Evolutionary conservation across 2,113 vertebrate genomes (phyloP).

Genomic region (Hepsetus odoe): DNA sequence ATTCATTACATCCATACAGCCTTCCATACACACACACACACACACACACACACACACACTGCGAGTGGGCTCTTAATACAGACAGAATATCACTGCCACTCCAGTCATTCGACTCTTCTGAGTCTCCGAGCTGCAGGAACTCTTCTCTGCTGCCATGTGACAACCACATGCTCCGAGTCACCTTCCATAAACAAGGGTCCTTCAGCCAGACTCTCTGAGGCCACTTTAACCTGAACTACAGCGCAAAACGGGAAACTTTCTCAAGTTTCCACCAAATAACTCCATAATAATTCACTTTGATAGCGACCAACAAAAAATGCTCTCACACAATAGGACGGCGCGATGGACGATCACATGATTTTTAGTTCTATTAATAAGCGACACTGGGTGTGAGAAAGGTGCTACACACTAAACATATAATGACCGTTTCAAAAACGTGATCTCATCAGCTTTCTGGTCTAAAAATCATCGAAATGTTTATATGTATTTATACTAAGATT

Average conservation of each 20-base stretch:
- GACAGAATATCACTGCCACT: constrained; percentile 16
- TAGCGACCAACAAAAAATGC: too few relatives aligned
- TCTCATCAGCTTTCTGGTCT: too few relatives aligned
- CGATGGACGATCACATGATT: too few relatives aligned
- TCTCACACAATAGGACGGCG: too few relatives aligned
- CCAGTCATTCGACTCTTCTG: constrained; percentile 11
- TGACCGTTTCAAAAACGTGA: too few relatives aligned
- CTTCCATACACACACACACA: constrained; percentile 11
- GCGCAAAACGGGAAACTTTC: background rate
- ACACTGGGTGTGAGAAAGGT: too few relatives aligned
- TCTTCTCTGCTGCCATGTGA: constrained; percentile 13
- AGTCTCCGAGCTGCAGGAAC: background rate
- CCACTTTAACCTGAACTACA: background rate
- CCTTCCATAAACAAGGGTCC: background rate
- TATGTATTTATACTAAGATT: too few relatives aligned
- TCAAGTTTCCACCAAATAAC: too few relatives aligned
- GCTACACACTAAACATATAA: too few relatives aligned
- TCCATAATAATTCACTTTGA: too few relatives aligned
- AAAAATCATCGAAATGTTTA: too few relatives aligned
- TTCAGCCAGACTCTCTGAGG: background rate
- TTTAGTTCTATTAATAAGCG: too few relatives aligned
- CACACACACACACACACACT: constrained; percentile 23
- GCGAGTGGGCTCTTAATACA: background rate
- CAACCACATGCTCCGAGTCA: background rate
- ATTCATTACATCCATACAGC: constrained; percentile 77